Evolutionary conservation across 2,888 invertebrate species (phyloP).

Genomic region (Cotesia congregata): DNA sequence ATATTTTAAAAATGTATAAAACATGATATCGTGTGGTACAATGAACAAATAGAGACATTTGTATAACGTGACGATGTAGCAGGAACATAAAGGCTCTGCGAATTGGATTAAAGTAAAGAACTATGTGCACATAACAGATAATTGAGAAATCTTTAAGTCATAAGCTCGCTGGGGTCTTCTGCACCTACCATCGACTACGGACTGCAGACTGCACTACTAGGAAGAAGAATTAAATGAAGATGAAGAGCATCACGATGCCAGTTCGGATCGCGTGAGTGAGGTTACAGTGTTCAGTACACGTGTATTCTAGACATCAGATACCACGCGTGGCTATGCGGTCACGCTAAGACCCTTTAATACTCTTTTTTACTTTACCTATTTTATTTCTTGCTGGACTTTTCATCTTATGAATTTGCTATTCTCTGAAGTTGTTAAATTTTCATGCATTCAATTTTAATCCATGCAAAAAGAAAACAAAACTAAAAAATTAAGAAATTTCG

Average conservation of each 20-base stretch:
- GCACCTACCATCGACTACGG: not conserved
- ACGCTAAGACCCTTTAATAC: not conserved
- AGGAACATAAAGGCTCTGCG: not conserved
- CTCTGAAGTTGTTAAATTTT: too few relatives aligned
- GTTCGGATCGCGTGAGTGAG: not conserved
- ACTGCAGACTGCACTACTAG: not conserved
- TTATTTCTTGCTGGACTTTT: not conserved
- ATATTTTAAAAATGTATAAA: not conserved
- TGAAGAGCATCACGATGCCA: not conserved
- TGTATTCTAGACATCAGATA: not conserved
- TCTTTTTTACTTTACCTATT: not conserved
- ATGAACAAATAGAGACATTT: constrained; percentile 1
- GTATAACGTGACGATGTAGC: not conserved
- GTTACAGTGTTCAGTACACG: not conserved
- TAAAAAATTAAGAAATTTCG: too few relatives aligned
- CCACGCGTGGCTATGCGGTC: not conserved
- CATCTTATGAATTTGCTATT: too few relatives aligned
- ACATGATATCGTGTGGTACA: not conserved
- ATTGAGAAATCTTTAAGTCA: constrained; percentile 1
- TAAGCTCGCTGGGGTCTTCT: not conserved
- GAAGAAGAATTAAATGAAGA: constrained; percentile 1
- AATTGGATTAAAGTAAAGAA: not conserved
- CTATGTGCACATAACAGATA: constrained; percentile 1
- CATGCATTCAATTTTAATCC: too few relatives aligned
- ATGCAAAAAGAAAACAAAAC: too few relatives aligned